Percentiles rank a stretch among this genome's conserved stretches.
These are phyloP conservation scores for Helobdella robusta DNA, from an alignment of 2,888 invertebrate species.

Conservation along the genomic window DNA sequence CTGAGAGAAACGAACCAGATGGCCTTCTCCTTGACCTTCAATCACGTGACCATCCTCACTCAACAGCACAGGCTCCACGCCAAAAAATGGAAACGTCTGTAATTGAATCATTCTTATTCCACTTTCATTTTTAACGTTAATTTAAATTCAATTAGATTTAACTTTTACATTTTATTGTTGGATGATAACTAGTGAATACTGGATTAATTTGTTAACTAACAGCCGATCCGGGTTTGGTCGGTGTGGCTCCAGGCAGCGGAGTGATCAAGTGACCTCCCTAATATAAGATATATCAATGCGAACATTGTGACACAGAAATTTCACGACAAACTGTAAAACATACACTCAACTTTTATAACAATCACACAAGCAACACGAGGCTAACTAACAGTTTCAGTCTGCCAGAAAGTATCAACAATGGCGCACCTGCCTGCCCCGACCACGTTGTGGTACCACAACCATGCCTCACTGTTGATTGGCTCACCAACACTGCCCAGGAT, in stretches of 20 bases:
- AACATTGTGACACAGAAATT: no score
- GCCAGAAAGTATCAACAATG: slow-evolving; percentile 97
- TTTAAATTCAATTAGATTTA: no score
- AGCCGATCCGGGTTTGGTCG: slow-evolving; percentile 95
- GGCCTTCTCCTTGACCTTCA: slow-evolving; percentile 83
- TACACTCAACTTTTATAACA: neutral
- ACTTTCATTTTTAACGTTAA: no score
- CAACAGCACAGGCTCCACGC: slow-evolving; percentile 76
- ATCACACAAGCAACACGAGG: slow-evolving; percentile 1
- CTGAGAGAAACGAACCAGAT: slow-evolving; percentile 56
- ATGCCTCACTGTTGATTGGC: slow-evolving; percentile 95
- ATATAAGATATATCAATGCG: slow-evolving; percentile 17
- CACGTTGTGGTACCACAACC: slow-evolving; percentile 79
- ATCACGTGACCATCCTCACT: slow-evolving; percentile 70
- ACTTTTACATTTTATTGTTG: no score
- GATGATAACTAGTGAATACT: neutral
- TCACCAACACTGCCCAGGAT: slow-evolving; percentile 93
- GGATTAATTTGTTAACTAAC: slow-evolving; percentile 63
- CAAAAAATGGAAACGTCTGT: slow-evolving; percentile 92
- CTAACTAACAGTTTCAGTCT: slow-evolving; percentile 73
- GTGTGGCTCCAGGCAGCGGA: slow-evolving; percentile 86
- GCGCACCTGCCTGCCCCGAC: slow-evolving; percentile 56
- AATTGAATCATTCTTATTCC: slow-evolving; percentile 33
- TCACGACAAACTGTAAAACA: neutral
- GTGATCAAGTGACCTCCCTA: slow-evolving; percentile 87